These are phyloP conservation scores for Acromyrmex echinatior DNA, from an alignment of 1,140 invertebrate species.

Conservation along the genomic window DNA sequence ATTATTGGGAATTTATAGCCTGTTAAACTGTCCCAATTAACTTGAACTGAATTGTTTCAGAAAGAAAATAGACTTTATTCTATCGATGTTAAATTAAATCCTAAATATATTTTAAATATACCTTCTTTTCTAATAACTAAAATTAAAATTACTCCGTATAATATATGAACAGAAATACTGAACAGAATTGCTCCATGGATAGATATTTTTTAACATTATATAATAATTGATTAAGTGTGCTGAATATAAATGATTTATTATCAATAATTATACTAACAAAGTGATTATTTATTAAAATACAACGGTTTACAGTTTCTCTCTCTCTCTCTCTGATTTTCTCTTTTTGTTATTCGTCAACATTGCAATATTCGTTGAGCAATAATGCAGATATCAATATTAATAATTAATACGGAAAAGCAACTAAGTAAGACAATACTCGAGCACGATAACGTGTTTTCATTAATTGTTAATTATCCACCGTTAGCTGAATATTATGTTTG, in stretches of 20 bases:
- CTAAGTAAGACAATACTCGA: constrained; percentile 36
- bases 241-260: constrained; percentile 27
- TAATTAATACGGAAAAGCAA: constrained; percentile 1
- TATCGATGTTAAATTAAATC: not conserved
- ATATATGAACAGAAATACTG: constrained; percentile 6
- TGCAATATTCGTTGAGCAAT: constrained; percentile 4
- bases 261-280: constrained; percentile 38
- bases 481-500: constrained; percentile 10
- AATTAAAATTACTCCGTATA: not conserved
- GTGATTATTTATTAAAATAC: constrained; percentile 38
- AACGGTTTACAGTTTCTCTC: not conserved
- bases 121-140: not conserved
- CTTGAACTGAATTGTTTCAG: not conserved
- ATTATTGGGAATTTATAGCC: not conserved
- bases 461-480: constrained; percentile 14
- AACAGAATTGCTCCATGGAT: not conserved
- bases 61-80: not conserved
- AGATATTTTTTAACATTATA: constrained; percentile 12
- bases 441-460: constrained; percentile 13
- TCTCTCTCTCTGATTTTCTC: constrained; percentile 7
- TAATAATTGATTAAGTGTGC: constrained; percentile 27
- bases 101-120: not conserved
- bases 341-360: constrained; percentile 2
- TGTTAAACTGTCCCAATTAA: not conserved
- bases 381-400: constrained; percentile 40